Evolutionary conservation across 2,888 invertebrate species (phyloP), one percentile per base, ranked within the genome.

Genomic region (Platycnemis pennipes): DNA sequence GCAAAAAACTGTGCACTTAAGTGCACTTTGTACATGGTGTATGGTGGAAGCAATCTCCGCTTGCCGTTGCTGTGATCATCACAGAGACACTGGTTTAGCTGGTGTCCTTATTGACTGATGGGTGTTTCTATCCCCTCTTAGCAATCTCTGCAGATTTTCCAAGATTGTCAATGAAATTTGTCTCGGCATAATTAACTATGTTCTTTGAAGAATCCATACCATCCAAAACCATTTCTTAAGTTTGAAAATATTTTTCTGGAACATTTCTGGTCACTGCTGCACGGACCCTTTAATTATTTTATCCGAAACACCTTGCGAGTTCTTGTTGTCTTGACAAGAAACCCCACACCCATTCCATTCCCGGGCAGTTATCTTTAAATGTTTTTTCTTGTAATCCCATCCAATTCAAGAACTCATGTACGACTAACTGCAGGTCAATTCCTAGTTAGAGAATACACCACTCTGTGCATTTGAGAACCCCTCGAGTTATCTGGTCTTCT

Each of bases 121-220:
- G 95, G 94, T 95, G 95, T 89, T 95, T 95, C 7, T 94, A 56
- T 45, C 94, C 95, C 87, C 95, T 91, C 94, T n/a, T n/a, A n/a
- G n/a, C n/a, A n/a, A n/a, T n/a, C n/a, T 95, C 94, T 88, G 94
- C 94, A 86, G 95, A 95, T 94, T 88, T 89, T 4, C 95, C 95
- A 42, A 95, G 95, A 94, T 96, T 95, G 94, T 96, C 96, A 11
- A 95, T 94, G 19, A 96, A 94, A 94, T 96, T 96, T 16, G 95
- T 96, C 94, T 96, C 96, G n/a, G n/a, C n/a, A 95, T 96, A 96
- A 94, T 96, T 96, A 37, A 96, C 95, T 94, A 95, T 95, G n/a
- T 69, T 69, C 31, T 69, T n/a, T 69, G 69, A n/a, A 31, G 31
- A n/a, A n/a, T n/a, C n/a, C 26, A 31, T n/a, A n/a, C 69, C n/a